Evolutionary conservation across 1,140 invertebrate species (phyloP), one percentile per base, ranked within the genome.

Genomic region (Lordiphosa collinella): DNA sequence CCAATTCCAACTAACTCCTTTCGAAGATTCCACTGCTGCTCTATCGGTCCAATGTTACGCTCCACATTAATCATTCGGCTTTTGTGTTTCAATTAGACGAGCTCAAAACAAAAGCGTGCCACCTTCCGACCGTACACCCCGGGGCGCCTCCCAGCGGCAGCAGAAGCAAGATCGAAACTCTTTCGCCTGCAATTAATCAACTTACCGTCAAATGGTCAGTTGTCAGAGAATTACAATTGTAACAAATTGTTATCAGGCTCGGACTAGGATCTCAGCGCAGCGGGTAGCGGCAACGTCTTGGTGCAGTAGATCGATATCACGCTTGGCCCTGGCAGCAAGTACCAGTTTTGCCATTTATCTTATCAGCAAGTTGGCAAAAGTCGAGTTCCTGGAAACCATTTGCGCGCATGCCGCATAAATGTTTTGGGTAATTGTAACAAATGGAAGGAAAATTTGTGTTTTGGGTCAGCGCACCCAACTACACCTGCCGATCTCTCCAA

Each of bases 391-490:
- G 41, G 55, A 71, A 44, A 54, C 13, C 1, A 58, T 38, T 47
- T 48, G 41, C 53, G 44, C 37, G 59, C 50, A 70, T 41, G 67
- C 56, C 51, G 41, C 47, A 63, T 32, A 64, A 57, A 57, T 80
- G 65, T 82, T 80, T 82, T 60, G 66, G 78, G 66, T 80, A 80
- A 75, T 80, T 82, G 58, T 76, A 75, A 71, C 76, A 75, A 80
- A 80, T 71, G 65, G 63, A 59, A 43, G 38, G 54, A 46, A 46
- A 52, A 52, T 50, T 56, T 50, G 13, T 47, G n/a, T 18, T 6
- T 25, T 25, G 22, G 22, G 22, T 25, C 22, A 25, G 22, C 22
- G 22, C 22, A n/a, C 13, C 25, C 16, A 22, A 6, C 37, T 82
- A 57, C 75, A 80, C 76, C 76, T 80, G 76, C 70, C 35, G 44